phyloP scores from a whole-genome alignment of 2,113 vertebrate genomes.

The Misgurnus mizolepis region DNA sequence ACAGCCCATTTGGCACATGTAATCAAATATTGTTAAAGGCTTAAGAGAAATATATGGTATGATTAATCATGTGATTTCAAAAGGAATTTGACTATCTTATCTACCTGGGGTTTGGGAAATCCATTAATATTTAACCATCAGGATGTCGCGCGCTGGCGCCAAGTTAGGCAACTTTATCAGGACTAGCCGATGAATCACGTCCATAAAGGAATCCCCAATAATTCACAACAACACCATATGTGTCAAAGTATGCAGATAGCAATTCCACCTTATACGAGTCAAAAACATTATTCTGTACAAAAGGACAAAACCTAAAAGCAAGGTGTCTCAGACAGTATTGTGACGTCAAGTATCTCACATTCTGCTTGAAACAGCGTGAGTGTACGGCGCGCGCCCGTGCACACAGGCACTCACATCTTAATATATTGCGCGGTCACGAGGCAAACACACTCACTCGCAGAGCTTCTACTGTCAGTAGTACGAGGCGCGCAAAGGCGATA shows the following conservation, averaged over 20 bases:
- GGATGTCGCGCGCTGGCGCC: constrained; percentile 70
- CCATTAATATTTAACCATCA: constrained; percentile 75
- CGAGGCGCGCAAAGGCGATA: constrained; percentile 61
- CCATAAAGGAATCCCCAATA: constrained; percentile 54
- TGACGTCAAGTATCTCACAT: constrained; percentile 70
- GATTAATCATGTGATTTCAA: constrained; percentile 28
- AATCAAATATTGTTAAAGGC: neutral
- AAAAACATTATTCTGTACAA: neutral
- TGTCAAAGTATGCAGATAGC: neutral
- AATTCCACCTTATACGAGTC: neutral
- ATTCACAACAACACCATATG: neutral
- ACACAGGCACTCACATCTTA: constrained; percentile 67
- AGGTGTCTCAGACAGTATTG: constrained; percentile 22
- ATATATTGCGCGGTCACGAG: constrained; percentile 67
- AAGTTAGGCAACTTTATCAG: constrained; percentile 67
- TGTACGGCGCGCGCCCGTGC: constrained; percentile 65
- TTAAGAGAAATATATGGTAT: constrained; percentile 12
- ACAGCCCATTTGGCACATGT: neutral
- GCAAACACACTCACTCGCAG: constrained; percentile 67
- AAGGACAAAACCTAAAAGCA: neutral
- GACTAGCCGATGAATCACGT: constrained; percentile 60
- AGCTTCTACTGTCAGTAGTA: constrained; percentile 63
- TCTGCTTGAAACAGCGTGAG: constrained; percentile 49
- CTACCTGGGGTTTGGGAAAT: constrained; percentile 54
- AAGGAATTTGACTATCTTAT: constrained; percentile 43